Conservation (phyloP, 2,888 invertebrate species). For the Cyrtodaria siliqua region DNA sequence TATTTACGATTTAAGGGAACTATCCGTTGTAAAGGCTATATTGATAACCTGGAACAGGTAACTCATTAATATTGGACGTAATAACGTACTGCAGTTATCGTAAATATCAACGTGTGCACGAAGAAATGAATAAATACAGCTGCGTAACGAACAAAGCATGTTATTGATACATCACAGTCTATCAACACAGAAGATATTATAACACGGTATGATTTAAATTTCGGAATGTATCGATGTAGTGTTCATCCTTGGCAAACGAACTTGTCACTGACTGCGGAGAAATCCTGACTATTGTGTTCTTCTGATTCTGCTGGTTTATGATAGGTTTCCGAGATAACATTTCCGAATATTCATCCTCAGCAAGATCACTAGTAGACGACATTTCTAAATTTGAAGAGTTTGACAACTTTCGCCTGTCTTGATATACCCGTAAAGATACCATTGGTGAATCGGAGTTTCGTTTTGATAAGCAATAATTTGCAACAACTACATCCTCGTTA, state of each 20-base stretch:
- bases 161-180: no score
- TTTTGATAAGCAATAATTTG: conserved; percentile 2
- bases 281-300: not conserved
- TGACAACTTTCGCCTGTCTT: conserved; percentile 31
- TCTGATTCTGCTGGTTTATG: not conserved
- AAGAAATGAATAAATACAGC: no score
- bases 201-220: conserved; percentile 38
- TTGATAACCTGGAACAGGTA: no score
- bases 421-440: conserved; percentile 32
- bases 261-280: conserved; percentile 4
- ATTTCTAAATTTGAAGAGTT: conserved; percentile 25
- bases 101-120: no score
- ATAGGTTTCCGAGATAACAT: not conserved
- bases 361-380: conserved; percentile 43
- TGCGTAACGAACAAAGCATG: no score
- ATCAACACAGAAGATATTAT: no score
- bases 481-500: not conserved
- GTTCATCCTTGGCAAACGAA: conserved; percentile 41
- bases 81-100: no score
- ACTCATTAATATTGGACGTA: no score
- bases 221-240: conserved; percentile 42
- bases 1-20: no score
- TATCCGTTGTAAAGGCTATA: no score
- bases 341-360: conserved; percentile 45
- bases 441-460: conserved; percentile 34